These are phyloP conservation scores for Eretmochelys imbricata DNA, from an alignment of 2,113 vertebrate genomes.

Conservation along the genomic window DNA sequence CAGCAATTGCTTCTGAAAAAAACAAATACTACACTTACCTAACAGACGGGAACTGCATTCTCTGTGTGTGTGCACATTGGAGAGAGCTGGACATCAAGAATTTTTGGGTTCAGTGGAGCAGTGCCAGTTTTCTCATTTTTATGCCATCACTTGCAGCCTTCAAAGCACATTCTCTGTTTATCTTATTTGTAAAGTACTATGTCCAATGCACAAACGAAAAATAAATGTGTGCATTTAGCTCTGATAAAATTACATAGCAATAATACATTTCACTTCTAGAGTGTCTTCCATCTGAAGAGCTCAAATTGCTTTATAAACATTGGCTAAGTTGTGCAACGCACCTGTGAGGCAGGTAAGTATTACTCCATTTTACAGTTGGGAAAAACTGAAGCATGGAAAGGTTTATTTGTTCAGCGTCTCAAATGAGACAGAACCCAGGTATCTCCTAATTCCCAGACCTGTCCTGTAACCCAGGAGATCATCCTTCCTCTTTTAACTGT, in stretches of 20 bases:
- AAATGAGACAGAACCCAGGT: not conserved
- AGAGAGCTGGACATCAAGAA: not conserved
- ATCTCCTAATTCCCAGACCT: not conserved
- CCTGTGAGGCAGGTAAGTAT: not conserved
- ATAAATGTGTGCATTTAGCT: fast-evolving
- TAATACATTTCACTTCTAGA: not conserved
- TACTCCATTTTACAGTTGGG: not conserved
- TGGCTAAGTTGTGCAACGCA: not conserved
- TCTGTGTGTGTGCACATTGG: not conserved
- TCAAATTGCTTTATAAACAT: not conserved
- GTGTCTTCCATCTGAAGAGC: not conserved
- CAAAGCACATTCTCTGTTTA: not conserved
- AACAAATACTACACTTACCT: not conserved
- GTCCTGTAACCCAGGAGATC: not conserved
- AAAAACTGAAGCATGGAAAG: not conserved
- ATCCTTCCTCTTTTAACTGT: not conserved
- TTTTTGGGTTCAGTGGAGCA: not conserved
- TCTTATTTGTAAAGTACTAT: not conserved
- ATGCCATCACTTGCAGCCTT: not conserved
- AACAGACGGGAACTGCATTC: not conserved
- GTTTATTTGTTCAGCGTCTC: not conserved
- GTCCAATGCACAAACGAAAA: not conserved
- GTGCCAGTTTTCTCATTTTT: not conserved
- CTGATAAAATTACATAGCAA: not conserved
- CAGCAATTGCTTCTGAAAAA: conserved; percentile 24